Base-by-base conservation (phyloP, 2,113 vertebrate species). In the Steatornis caripensis region DNA sequence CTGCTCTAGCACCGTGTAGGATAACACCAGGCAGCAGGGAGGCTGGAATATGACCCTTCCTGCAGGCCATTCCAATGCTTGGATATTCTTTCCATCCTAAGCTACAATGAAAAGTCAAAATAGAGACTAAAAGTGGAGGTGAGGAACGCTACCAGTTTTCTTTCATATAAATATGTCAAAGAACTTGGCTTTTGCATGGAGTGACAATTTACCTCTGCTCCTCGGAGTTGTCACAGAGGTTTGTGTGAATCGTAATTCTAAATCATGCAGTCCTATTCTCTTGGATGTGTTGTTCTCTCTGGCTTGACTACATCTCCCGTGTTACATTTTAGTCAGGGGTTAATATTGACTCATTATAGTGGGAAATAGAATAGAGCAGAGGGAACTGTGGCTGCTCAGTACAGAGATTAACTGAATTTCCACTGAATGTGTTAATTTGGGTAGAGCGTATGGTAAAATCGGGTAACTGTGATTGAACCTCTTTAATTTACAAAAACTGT, bases 261-360 rank as follows among this genome's bases (percentile, higher is more conserved):
- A 80, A 69, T 91, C 45, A 37, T 0, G 0, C 15, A 20, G 23
- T 75, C 11, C 39, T 55, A 0, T 80, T 80, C 54, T 51, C 10
- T 45, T 41, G 24, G 17, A 36, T 43, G 14, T 27, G 23, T 41
- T 87, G 65, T 45, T 58, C 15, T 68, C 74, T 78, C 51, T 45
- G 71, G n/a, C 76, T 74, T 74, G 26, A 70, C 37, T 80, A 37
- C 29, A 30, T 55, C 37, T 91, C 39, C 43, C 41, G 49, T 0
- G 5, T 58, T 87, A 11, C 14, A 4, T 65, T 81, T 84, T 48
- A 60, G 30, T 69, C 53, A 89, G 49, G 37, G 24, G 27, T 80
- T 90, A 46, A 46, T n/a, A 58, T 21, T 58, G 54, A 30, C 51
- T 94, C 45, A 30, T 82, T 71, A n/a, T 17, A 65, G 41, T 11